These are phyloP conservation scores for Pogona vitticeps DNA, from an alignment of 2,113 vertebrate genomes.

Conservation along the genomic window DNA sequence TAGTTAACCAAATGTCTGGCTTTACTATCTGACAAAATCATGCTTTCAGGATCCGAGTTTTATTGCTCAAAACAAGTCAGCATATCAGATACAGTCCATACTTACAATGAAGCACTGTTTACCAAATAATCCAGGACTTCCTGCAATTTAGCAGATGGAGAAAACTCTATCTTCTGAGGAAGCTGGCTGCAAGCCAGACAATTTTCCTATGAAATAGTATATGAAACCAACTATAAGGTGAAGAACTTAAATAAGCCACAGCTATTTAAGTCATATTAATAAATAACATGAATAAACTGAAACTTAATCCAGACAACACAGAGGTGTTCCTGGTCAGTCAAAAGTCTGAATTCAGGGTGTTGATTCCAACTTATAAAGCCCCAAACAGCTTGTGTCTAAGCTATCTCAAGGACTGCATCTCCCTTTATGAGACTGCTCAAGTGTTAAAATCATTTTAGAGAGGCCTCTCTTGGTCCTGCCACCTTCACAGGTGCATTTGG, in stretches of 20 bases:
- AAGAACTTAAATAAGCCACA: neutral
- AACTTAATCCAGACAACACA: no score
- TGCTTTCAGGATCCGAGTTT: neutral
- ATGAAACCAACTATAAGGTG: neutral
- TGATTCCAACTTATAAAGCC: no score
- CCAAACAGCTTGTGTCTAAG: no score
- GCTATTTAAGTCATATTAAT: neutral
- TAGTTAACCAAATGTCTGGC: neutral
- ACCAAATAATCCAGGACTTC: constrained; percentile 92
- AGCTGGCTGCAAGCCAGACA: constrained; percentile 96
- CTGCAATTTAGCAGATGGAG: constrained; percentile 90
- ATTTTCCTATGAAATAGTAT: constrained; percentile 77
- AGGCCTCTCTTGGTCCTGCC: no score
- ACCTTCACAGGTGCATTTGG: no score
- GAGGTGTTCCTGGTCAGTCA: no score
- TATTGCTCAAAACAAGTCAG: neutral
- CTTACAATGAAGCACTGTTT: constrained; percentile 90
- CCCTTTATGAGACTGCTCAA: no score
- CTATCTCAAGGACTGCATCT: no score
- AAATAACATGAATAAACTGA: no score
- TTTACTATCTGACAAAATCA: neutral
- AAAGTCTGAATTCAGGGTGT: no score
- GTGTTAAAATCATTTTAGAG: no score
- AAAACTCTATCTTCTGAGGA: constrained; percentile 90
- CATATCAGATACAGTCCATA: constrained; percentile 47